A percentile compares a stretch with the other conserved stretches of the same genome.
These are phyloP conservation scores for Podargus strigoides DNA, from an alignment of 2,797 vertebrate species.

Conservation along the genomic window DNA sequence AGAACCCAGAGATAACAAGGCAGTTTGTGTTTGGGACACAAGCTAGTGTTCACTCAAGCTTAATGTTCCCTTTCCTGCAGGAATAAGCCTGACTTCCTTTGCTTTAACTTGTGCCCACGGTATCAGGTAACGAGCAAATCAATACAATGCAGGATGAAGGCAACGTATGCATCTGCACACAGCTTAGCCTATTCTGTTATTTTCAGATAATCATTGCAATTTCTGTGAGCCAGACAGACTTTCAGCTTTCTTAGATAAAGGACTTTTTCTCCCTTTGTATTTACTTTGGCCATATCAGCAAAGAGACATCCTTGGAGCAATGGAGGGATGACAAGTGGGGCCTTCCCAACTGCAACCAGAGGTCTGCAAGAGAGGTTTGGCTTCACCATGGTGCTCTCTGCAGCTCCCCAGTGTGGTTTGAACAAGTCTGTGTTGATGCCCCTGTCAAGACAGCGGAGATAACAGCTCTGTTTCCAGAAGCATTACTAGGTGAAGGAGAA, in stretches of 20 bases:
- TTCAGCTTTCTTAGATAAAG: not conserved
- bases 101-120: rapidly evolving
- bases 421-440: not conserved
- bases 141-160: not conserved
- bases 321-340: not conserved
- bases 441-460: not conserved
- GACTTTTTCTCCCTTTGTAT: not conserved
- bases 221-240: not conserved
- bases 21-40: not conserved
- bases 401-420: not conserved
- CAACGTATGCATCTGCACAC: not conserved
- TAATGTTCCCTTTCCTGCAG: not conserved
- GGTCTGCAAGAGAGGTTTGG: not conserved
- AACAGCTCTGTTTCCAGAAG: not conserved
- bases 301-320: not conserved
- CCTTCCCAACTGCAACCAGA: not conserved
- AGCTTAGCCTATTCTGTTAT: not conserved
- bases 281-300: not conserved
- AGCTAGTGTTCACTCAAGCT: not conserved
- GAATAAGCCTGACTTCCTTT: not conserved
- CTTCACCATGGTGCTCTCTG: not conserved
- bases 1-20: not conserved
- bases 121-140: not conserved
- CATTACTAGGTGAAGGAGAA: not conserved
- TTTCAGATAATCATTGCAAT: not conserved